Conservation (phyloP, 2,888 invertebrate genomes). For the Agrochola lychnidis region DNA sequence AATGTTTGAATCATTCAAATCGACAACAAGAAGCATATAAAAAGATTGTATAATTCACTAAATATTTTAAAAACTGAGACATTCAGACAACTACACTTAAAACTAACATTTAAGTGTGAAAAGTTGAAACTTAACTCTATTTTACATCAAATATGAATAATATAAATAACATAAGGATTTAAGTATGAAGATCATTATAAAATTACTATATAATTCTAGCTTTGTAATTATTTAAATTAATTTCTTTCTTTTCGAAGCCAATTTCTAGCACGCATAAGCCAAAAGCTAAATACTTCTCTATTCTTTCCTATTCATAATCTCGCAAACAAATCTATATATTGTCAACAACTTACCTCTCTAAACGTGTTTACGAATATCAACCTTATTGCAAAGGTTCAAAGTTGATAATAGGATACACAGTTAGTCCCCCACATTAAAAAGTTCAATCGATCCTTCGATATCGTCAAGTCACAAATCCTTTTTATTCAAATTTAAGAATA, state of each 20-base stretch:
- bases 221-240: slow-evolving; percentile 49
- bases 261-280: slow-evolving; percentile 39
- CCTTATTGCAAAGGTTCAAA: slow-evolving; percentile 5
- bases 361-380: slow-evolving; percentile 40
- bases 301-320: slow-evolving; percentile 52
- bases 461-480: slow-evolving; percentile 14
- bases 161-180: slow-evolving; percentile 63
- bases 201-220: slow-evolving; percentile 53
- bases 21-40: slow-evolving; percentile 44
- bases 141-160: slow-evolving; percentile 56
- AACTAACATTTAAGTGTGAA: slow-evolving; percentile 56
- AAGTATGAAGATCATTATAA: slow-evolving; percentile 64
- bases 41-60: slow-evolving; percentile 30
- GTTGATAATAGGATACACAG: slow-evolving; percentile 37
- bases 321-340: slow-evolving; percentile 53
- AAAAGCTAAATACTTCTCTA: slow-evolving; percentile 44
- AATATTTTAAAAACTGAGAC: slow-evolving; percentile 48
- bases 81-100: slow-evolving; percentile 53
- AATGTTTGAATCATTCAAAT: slow-evolving; percentile 35
- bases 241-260: slow-evolving; percentile 27
- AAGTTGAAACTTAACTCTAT: slow-evolving; percentile 62
- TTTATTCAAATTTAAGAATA: slow-evolving; percentile 9
- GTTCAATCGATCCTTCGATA: slow-evolving; percentile 15
- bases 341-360: slow-evolving; percentile 45
- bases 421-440: slow-evolving; percentile 8